Conservation (phyloP, 2,888 invertebrate genomes). For the Caenorhabditis auriculariae region DNA sequence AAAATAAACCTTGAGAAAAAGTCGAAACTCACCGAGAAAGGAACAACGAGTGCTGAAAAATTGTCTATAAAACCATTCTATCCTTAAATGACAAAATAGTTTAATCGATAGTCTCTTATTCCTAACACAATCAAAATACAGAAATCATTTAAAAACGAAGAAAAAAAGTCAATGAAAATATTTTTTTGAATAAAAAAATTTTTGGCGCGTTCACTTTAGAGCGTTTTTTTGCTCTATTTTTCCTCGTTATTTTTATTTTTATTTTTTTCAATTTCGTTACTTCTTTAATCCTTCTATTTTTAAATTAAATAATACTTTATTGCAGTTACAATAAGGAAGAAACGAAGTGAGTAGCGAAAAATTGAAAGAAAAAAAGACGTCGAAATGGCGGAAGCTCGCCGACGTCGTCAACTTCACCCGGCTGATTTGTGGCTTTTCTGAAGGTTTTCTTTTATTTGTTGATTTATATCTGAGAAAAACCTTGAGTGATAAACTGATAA, state of each 20-base stretch:
- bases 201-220: not conserved
- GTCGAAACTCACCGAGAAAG: no score
- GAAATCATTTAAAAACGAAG: no score
- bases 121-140: no score
- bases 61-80: no score
- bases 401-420: constrained; percentile 43
- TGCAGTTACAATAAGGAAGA: no score
- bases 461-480: constrained; percentile 2
- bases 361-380: constrained; percentile 7
- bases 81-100: no score
- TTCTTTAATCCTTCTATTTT: not conserved
- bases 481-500: constrained; percentile 75
- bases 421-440: constrained; percentile 45
- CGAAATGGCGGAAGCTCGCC: constrained; percentile 5
- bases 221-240: not conserved
- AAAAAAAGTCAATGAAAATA: no score
- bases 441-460: constrained; percentile 1
- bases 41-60: no score
- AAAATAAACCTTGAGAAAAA: no score
- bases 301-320: no score
- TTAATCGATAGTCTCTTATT: no score
- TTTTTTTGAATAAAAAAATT: no score
- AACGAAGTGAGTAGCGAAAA: not conserved
- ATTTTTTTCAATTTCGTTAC: not conserved
- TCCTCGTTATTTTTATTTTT: not conserved